Evolutionary conservation across 2,113 vertebrate genomes (phyloP).

Genomic region (Hypomesus transpacificus): DNA sequence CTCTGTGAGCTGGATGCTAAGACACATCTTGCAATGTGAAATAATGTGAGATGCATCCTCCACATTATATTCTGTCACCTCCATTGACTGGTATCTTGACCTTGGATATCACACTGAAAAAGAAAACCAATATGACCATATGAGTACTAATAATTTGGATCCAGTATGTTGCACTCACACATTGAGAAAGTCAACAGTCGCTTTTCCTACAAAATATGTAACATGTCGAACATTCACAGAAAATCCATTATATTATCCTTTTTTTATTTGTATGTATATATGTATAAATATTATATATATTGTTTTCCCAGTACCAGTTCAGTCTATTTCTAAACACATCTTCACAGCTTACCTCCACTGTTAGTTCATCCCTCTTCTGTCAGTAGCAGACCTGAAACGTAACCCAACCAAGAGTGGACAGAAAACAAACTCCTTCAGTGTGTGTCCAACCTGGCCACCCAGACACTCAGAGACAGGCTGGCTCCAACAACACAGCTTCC

Average conservation of each 20-base stretch:
- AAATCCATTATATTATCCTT: too few relatives aligned
- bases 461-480: conserved; percentile 8
- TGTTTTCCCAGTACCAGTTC: too few relatives aligned
- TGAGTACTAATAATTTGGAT: background rate
- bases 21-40: background rate
- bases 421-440: background rate
- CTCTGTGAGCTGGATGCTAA: background rate
- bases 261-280: too few relatives aligned
- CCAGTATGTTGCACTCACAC: background rate
- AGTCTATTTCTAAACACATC: too few relatives aligned
- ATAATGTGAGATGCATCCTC: too few relatives aligned
- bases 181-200: too few relatives aligned
- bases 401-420: background rate
- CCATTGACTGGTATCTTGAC: background rate
- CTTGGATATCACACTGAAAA: background rate
- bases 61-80: background rate
- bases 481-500: conserved; percentile 12
- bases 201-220: too few relatives aligned
- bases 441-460: conserved; percentile 26
- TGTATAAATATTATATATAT: too few relatives aligned
- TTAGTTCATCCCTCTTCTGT: conserved; percentile 7
- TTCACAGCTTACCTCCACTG: background rate
- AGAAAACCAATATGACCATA: background rate
- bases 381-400: conserved; percentile 4
- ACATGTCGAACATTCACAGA: too few relatives aligned